Evolutionary conservation across 2,797 vertebrate species (phyloP), one percentile per base, ranked within the genome.

Genomic region (Lagocephalus sceleratus): DNA sequence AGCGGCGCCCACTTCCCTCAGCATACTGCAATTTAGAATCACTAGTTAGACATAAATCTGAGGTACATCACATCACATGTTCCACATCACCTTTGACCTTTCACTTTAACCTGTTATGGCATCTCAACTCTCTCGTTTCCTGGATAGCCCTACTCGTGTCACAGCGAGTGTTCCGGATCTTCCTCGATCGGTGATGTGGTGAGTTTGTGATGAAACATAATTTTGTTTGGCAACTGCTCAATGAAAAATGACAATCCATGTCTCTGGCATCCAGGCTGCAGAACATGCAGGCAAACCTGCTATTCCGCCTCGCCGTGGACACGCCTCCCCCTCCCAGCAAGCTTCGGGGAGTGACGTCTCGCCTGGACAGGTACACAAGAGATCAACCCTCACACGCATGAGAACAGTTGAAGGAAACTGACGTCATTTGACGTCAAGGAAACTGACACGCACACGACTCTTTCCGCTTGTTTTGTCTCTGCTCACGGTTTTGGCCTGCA

Each of bases 321-420:
- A 12, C 17, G 1, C 48, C 20, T 16, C 52, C 21, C 14, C 41
- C 3, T 10, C 32, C 1, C 0, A 0, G 29, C 5, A 40, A 1
- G 14, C 20, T 8, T 29, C 48, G 1, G 5, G 3, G 20, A 12
- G 0, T 20, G 64, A 57, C n/a, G 21, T 19, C 17, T 42, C 20
- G 0, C 32, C 63, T 21, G 8, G 20, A 19, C 59, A 67, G 69
- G 76, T 78, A 77, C 55, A 66, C 41, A 6, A 35, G 15, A 2
- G 1, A 47, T 12, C 0, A 0, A 2, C 12, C 0, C 8, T 26
- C 22, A 6, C 25, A 41, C 26, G 14, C 6, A 6, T 22, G 19
- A 59, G 39, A 54, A 55, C 2, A 19, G 15, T 12, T 16, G 8
- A 32, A 25, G 22, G 6, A n/a, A n/a, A n/a, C n/a, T n/a, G n/a